These are phyloP conservation scores for Hecatera dysodea DNA, from an alignment of 2,888 invertebrate species.

Conservation along the genomic window DNA sequence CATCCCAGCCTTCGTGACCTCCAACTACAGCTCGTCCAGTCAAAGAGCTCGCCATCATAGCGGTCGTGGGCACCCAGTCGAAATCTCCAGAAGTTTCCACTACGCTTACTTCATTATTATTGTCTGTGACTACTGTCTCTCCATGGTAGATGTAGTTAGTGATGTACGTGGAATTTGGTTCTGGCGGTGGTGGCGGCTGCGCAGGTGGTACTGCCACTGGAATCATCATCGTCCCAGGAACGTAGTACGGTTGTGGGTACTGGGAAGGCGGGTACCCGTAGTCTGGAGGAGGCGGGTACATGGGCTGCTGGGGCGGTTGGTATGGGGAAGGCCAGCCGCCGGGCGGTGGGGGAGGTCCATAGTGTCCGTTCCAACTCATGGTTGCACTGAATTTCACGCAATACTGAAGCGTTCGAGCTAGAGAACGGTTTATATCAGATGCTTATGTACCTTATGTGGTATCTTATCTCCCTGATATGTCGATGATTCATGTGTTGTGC, in stretches of 20 bases:
- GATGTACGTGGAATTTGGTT: conserved; percentile 78
- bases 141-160: conserved; percentile 88
- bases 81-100: conserved; percentile 84
- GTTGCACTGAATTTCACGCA: conserved; percentile 49
- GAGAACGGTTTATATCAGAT: conserved; percentile 59
- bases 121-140: conserved; percentile 69
- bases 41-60: conserved; percentile 78
- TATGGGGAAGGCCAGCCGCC: conserved; percentile 52
- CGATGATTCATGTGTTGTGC: conserved; percentile 50
- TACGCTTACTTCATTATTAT: conserved; percentile 73
- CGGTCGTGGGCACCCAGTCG: conserved; percentile 85
- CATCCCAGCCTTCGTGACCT: conserved; percentile 89
- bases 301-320: conserved; percentile 14
- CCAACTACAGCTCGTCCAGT: conserved; percentile 85
- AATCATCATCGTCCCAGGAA: conserved; percentile 84
- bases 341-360: conserved; percentile 71
- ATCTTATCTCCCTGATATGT: conserved; percentile 69
- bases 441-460: conserved; percentile 31
- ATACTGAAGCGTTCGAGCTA: conserved; percentile 46
- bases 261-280: conserved; percentile 67
- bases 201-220: conserved; percentile 75
- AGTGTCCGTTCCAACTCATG: conserved; percentile 78
- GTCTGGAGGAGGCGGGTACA: conserved; percentile 66
- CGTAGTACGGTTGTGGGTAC: conserved; percentile 79
- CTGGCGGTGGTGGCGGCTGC: conserved; percentile 56